Evolutionary conservation across 2,888 invertebrate species (phyloP), one percentile per base, ranked within the genome.

Genomic region (Aphodius sticticus): DNA sequence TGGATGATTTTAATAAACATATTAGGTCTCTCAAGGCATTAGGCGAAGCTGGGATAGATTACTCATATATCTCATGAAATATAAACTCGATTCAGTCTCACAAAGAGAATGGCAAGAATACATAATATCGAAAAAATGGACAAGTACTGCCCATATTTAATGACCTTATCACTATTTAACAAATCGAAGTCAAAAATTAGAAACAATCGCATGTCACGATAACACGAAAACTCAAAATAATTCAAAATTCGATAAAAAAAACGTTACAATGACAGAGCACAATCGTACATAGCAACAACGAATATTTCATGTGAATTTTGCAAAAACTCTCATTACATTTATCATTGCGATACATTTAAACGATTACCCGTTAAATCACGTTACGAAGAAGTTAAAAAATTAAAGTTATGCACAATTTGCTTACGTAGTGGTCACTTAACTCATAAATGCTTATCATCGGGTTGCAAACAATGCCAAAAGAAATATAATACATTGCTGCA

Each of bases 31-130:
- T 85, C 53, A 82, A 83, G 16, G 80, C 82, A 0, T 71, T 85
- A 35, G 83, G 82, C n/a, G 79, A 81, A 36, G 76, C 6, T 86
- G 85, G 85, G 84, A 84, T 70, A 82, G 80, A 7, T 26, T 84
- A 0, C 14, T 85, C 26, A 81, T 84, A 26, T 78, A 83, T 36
- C 15, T 84, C 7, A 77, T 85, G 0, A 77, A 81, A 2, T 76
- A 71, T 9, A 84, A 84, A 78, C 74, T 85, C 9, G 84, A 84
- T 76, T 12, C 71, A n/a, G 71, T 12, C 12, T 82, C 83, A 14
- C 78, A 80, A 6, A 79, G 81, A 35, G 83, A 84, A 72, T 86
- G 83, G 83, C 84, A 85, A 38, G 37, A 35, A 6, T 74, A 78
- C 2, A 15, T 82, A 69, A 36, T 53, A 53, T 53, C 53, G 53